Evolutionary conservation across 2,113 vertebrate species (phyloP), one percentile per base, ranked within the genome.

Genomic region (Procavia capensis): DNA sequence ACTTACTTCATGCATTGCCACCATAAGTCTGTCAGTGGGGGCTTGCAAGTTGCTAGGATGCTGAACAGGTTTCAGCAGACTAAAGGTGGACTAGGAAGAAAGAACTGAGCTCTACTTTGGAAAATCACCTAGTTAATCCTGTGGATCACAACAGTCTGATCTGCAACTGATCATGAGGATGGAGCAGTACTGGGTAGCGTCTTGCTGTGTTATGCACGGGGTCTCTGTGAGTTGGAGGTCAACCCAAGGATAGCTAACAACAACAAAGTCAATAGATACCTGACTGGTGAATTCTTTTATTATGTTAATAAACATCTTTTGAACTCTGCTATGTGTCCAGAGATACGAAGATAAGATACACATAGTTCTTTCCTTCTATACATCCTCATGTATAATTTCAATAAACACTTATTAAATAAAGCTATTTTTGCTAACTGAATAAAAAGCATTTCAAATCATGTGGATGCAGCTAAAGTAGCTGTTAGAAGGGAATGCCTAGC

Each of bases 381-480:
- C 6, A 54, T 89, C 39, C 85, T 82, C 50, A 9, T 79, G 27
- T 84, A n/a, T n/a, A n/a, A 29, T 57, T 64, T 57, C 11, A 79
- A 88, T 54, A 27, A 94, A 78, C 88, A 88, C 25, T 90, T 57
- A 70, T 31, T 86, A 50, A 64, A 54, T 84, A 31, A 74, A 59
- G 66, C 4, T 2, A 66, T n/a, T 50, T 75, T 88, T 70, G 78
- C 36, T 74, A 22, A 83, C 31, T 45, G 25, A 81, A 47, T 64
- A 75, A 84, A 47, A 76, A 68, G 68, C n/a, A 94, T 91, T 84
- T 88, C 41, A 91, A 93, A 91, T 83, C n/a, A 68, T 43, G 20
- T 87, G 20, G 39, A 57, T 47, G 5, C 13, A 47, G 72, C 34
- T 88, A 74, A 93, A 91, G 76, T 63, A 63, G 39, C 61, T 5